A percentile compares a stretch with the other conserved stretches of the same genome.
These are phyloP conservation scores for Phyllotreta cruciferae DNA, from an alignment of 2,888 invertebrate species.

Conservation along the genomic window DNA sequence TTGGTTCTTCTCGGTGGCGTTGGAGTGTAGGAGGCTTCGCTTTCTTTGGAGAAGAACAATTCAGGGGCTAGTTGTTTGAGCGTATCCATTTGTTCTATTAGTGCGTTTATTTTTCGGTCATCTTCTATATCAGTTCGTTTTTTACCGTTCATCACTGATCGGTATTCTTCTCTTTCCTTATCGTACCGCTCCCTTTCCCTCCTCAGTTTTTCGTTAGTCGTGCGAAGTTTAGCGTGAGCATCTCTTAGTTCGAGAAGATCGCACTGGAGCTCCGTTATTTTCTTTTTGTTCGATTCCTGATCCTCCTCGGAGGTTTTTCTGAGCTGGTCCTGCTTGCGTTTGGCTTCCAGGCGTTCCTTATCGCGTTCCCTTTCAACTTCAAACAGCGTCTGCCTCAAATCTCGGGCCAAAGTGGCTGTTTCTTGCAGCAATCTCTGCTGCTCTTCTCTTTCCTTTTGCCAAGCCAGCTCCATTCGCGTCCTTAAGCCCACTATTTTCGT, in stretches of 20 bases:
- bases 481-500: slow-evolving; percentile 86
- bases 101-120: slow-evolving; percentile 73
- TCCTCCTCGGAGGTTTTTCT: slow-evolving; percentile 88
- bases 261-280: slow-evolving; percentile 82
- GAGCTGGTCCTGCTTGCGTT: slow-evolving; percentile 83
- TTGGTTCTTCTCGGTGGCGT: slow-evolving; percentile 75
- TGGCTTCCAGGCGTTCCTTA: slow-evolving; percentile 86
- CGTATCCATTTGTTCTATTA: slow-evolving; percentile 78
- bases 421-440: slow-evolving; percentile 90
- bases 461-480: slow-evolving; percentile 88
- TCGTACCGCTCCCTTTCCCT: slow-evolving; percentile 88
- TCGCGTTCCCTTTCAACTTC: slow-evolving; percentile 91
- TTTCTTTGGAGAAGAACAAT: slow-evolving; percentile 62
- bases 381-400: slow-evolving; percentile 84
- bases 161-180: slow-evolving; percentile 73
- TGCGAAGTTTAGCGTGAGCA: slow-evolving; percentile 89
- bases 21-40: slow-evolving; percentile 66
- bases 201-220: slow-evolving; percentile 88
- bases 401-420: slow-evolving; percentile 87
- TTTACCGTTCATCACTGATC: slow-evolving; percentile 61
- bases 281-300: slow-evolving; percentile 86
- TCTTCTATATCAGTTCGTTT: slow-evolving; percentile 69
- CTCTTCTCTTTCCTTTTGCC: slow-evolving; percentile 94
- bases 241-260: slow-evolving; percentile 88
- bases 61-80: slow-evolving; percentile 81